Conservation (phyloP, 1,140 invertebrate genomes). For the Drosophila neocordata region DNA sequence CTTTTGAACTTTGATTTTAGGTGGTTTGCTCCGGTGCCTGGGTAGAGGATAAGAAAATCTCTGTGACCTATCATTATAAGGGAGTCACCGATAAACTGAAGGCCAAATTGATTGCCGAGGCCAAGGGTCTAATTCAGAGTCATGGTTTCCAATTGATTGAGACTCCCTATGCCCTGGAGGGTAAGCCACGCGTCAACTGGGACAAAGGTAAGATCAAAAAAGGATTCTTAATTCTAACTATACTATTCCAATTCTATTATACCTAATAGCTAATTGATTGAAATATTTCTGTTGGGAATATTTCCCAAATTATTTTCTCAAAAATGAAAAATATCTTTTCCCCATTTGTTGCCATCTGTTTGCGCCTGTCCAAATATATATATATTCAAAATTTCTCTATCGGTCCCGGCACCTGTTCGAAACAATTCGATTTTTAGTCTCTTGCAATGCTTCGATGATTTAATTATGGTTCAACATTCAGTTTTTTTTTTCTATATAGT, state of each 20-base stretch:
- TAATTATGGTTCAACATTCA: slow-evolving; percentile 65
- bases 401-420: slow-evolving; percentile 66
- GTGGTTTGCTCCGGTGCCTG: slow-evolving; percentile 93
- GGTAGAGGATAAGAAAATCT: slow-evolving; percentile 95
- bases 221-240: too few species aligned
- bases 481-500: slow-evolving; percentile 38
- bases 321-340: slow-evolving; percentile 27
- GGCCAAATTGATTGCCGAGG: slow-evolving; percentile 86
- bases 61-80: slow-evolving; percentile 94
- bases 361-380: slow-evolving; percentile 31
- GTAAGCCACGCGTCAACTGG: slow-evolving; percentile 94
- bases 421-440: slow-evolving; percentile 70
- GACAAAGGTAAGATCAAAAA: slow-evolving; percentile 89
- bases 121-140: slow-evolving; percentile 88
- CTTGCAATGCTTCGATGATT: slow-evolving; percentile 65
- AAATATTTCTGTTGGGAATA: neutral
- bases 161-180: slow-evolving; percentile 93
- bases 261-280: neutral
- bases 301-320: slow-evolving; percentile 38
- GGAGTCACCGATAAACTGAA: slow-evolving; percentile 89
- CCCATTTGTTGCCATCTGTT: slow-evolving; percentile 69
- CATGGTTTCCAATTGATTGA: slow-evolving; percentile 90
- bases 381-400: slow-evolving; percentile 31
- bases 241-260: too few species aligned
- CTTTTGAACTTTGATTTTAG: slow-evolving; percentile 67